A percentile compares a stretch with the other conserved stretches of the same genome.
Conservation (phyloP, 1,140 invertebrate species). For the Oscheius sp. region DNA sequence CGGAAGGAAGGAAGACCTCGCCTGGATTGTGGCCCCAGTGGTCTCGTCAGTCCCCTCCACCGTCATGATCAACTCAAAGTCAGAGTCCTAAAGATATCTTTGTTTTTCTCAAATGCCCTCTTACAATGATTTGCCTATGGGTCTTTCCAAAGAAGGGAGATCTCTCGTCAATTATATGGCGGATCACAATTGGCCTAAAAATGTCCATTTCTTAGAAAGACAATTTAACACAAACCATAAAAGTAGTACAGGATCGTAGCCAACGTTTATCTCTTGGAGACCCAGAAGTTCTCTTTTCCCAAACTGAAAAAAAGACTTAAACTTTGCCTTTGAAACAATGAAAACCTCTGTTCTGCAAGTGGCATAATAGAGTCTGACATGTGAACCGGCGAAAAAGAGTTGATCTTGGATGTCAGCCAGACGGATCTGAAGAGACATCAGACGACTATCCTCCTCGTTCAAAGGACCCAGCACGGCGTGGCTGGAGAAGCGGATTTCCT, state of each 20-base stretch:
- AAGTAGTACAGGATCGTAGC: constrained; percentile 61
- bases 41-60: constrained; percentile 63
- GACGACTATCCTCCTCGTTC: constrained; percentile 63
- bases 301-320: constrained; percentile 49
- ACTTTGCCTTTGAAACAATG: too few relatives aligned
- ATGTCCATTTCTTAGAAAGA: too few relatives aligned
- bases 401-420: constrained; percentile 65
- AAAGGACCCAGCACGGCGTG: constrained; percentile 63
- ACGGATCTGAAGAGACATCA: constrained; percentile 63
- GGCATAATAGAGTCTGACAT: constrained; percentile 64
- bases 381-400: constrained; percentile 66
- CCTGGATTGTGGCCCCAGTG: constrained; percentile 51
- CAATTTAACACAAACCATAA: too few relatives aligned
- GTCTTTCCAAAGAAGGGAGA: constrained; percentile 64
- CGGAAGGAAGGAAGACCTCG: constrained; percentile 65
- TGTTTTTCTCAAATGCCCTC: constrained; percentile 1
- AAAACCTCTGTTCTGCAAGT: constrained; percentile 49
- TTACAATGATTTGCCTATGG: constrained; percentile 42
- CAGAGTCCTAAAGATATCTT: constrained; percentile 36
- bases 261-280: constrained; percentile 63
- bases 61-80: constrained; percentile 62
- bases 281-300: constrained; percentile 54
- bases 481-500: constrained; percentile 63
- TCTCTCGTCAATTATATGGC: constrained; percentile 64
- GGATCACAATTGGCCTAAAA: constrained; percentile 64